These are phyloP conservation scores for Monoplex corrugatus DNA, from an alignment of 2,888 invertebrate genomes.

Conservation along the genomic window DNA sequence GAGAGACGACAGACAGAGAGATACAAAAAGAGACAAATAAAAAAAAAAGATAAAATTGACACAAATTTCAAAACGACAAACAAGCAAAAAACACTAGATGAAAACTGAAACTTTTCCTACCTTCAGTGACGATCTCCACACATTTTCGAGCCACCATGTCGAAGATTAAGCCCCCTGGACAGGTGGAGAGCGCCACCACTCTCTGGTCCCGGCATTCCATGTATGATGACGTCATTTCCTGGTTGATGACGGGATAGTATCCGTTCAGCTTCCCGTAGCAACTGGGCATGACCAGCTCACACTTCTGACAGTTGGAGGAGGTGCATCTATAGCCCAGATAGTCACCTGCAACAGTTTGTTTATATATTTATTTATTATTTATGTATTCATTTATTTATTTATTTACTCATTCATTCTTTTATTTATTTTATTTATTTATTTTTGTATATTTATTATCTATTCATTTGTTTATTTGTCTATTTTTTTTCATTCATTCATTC, in stretches of 20 bases:
- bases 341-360: conserved; percentile 66
- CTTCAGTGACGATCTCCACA: conserved; percentile 46
- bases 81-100: no score
- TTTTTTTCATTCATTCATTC: no score
- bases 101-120: conserved; percentile 19
- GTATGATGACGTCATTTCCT: conserved; percentile 56
- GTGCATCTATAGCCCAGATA: conserved; percentile 65
- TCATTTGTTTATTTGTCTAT: no score
- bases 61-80: no score
- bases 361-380: no score
- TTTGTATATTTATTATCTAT: no score
- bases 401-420: no score
- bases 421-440: no score
- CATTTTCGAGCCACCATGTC: conserved; percentile 57
- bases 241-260: conserved; percentile 53
- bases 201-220: conserved; percentile 53
- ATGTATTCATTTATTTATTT: no score
- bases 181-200: conserved; percentile 57
- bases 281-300: conserved; percentile 57
- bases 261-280: conserved; percentile 55
- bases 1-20: no score
- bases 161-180: conserved; percentile 63
- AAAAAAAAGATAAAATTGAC: no score
- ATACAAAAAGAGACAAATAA: no score
- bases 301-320: conserved; percentile 61